phyloP scores from a whole-genome alignment of 2,113 vertebrate species.

The Melanerpes aurifrons region DNA sequence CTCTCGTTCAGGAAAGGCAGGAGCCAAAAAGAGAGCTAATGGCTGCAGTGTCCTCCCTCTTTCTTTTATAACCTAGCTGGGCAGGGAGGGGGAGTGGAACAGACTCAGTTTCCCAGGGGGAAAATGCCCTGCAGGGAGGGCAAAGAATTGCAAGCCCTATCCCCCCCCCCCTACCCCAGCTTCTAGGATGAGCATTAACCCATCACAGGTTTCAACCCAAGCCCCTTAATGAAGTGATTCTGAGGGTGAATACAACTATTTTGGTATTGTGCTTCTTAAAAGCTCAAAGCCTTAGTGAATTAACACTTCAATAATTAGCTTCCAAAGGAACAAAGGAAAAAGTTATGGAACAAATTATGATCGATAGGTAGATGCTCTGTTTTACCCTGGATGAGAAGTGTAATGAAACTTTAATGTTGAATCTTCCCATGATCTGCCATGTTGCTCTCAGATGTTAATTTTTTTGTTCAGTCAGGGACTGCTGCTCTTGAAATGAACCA shows the following conservation, averaged over 20 bases:
- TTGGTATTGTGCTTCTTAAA: not conserved
- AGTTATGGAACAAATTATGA: not conserved
- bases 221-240: not conserved
- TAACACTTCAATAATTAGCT: not conserved
- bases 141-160: too few relatives aligned
- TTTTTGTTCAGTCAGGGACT: not conserved
- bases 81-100: too few relatives aligned
- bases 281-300: not conserved
- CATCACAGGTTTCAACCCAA: not conserved
- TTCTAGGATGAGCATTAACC: too few relatives aligned
- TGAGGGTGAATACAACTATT: not conserved
- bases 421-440: not conserved
- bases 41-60: too few relatives aligned
- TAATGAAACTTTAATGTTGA: not conserved
- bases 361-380: not conserved
- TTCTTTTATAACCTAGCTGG: too few relatives aligned
- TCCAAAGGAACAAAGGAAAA: not conserved
- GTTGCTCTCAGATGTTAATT: fast-evolving
- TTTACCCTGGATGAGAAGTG: not conserved
- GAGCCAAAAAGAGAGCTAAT: too few relatives aligned
- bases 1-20: too few relatives aligned
- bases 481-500: not conserved
- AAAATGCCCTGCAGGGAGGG: too few relatives aligned
- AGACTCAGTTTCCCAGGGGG: too few relatives aligned
- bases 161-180: too few relatives aligned